Evolutionary conservation across 1,140 invertebrate species (phyloP), one percentile per base, ranked within the genome.

Genomic region (Leptinotarsa undecemlineata): DNA sequence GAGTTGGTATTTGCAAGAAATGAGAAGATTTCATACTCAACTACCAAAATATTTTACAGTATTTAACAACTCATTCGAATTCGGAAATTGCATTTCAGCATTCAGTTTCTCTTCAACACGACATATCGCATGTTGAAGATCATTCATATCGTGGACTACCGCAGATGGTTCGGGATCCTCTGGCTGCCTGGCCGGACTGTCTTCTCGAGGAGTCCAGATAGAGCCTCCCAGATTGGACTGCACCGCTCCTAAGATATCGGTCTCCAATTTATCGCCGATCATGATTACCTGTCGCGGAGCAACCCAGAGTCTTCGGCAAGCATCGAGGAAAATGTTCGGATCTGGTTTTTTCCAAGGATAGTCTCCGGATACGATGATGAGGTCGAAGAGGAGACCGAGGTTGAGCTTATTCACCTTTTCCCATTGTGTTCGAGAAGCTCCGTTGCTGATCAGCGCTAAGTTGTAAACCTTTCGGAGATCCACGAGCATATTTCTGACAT

Each of bases 191-290:
- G 33, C 2, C 33, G 33, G 33, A 8, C 33, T 11, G 8, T 42
- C 33, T 42, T 42, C 33, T 42, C 90, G 80, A 13, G 92, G 92
- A 75, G 94, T 88, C 93, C 94, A 95, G 15, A 95, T 90, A 0
- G 93, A 95, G 13, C 90, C 90, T 5, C 89, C 91, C 63, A 95
- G 82, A 76, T 91, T 89, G 23, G 93, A 92, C 84, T 92, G 85
- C 77, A 91, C 91, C 42, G 92, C 94, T 64, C 94, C 94, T 89
- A 88, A 87, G 76, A 96, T 95, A 85, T 95, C 94, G 13, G 94
- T 95, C 83, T 95, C 92, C 74, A 95, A 82, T 82, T 94, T 94
- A 81, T 95, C 94, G 13, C 94, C 94, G 78, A 96, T 91, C 93
- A 96, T 95, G 76, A 94, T 89, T 85, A 93, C 95, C 77, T 90